These are phyloP conservation scores for Pseudococcus longispinus DNA, from an alignment of 2,888 invertebrate species.

Conservation along the genomic window DNA sequence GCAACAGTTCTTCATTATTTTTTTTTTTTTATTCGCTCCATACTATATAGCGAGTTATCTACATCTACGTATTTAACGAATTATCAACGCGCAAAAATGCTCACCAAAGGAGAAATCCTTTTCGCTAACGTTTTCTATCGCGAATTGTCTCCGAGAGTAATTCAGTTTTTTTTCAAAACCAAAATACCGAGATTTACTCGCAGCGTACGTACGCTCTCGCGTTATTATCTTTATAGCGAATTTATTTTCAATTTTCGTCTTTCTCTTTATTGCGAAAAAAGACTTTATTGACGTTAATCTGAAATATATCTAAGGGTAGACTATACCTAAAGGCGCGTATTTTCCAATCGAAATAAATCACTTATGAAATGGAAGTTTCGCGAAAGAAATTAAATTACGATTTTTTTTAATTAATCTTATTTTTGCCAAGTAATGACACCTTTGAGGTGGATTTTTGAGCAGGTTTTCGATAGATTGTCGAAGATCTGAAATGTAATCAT, in stretches of 20 bases:
- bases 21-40: not conserved
- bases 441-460: not conserved
- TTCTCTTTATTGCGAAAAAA: constrained; percentile 5
- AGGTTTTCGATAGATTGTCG: not conserved
- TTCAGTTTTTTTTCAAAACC: not conserved
- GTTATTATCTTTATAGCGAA: not conserved
- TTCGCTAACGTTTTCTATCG: not conserved
- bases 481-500: no score
- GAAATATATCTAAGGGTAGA: not conserved
- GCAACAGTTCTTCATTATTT: not conserved
- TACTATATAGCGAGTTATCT: not conserved
- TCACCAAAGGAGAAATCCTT: not conserved
- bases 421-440: not conserved
- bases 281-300: not conserved
- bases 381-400: not conserved
- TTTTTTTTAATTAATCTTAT: not conserved
- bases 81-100: not conserved
- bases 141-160: not conserved
- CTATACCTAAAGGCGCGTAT: no score
- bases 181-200: not conserved
- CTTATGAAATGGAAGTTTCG: not conserved
- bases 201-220: not conserved
- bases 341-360: not conserved
- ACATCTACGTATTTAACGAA: not conserved
- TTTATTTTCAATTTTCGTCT: constrained; percentile 22